Conservation (phyloP, 2,888 invertebrate species). For the Euclidia mi region DNA sequence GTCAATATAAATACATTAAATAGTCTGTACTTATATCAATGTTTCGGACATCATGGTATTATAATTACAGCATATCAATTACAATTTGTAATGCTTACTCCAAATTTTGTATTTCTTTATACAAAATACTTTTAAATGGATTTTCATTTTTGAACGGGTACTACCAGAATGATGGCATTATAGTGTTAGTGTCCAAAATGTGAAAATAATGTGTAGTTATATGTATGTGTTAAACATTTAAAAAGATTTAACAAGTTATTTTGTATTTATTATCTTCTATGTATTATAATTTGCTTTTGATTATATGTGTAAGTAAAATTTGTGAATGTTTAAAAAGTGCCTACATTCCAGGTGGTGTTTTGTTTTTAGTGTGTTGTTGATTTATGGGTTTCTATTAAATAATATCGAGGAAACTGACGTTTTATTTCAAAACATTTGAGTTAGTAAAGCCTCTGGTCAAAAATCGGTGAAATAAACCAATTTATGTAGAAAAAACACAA, state of each 20-base stretch:
- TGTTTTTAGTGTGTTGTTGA: slow-evolving; percentile 68
- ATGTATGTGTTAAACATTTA: slow-evolving; percentile 39
- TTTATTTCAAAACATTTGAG: slow-evolving; percentile 24
- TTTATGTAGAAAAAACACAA: slow-evolving; percentile 73
- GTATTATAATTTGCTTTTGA: slow-evolving; percentile 34
- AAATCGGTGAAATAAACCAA: slow-evolving; percentile 40
- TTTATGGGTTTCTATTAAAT: slow-evolving; percentile 70
- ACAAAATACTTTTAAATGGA: slow-evolving; percentile 19
- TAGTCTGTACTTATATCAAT: slow-evolving; percentile 29
- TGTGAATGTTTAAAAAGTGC: slow-evolving; percentile 73
- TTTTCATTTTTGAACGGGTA: slow-evolving; percentile 34
- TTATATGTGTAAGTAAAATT: slow-evolving; percentile 25
- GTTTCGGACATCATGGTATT: slow-evolving; percentile 50
- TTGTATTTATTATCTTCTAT: slow-evolving; percentile 22
- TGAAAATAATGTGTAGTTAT: slow-evolving; percentile 35
- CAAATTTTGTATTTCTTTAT: slow-evolving; percentile 35
- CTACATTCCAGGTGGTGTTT: slow-evolving; percentile 85
- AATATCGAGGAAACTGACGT: slow-evolving; percentile 48
- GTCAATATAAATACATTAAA: neutral
- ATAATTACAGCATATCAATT: slow-evolving; percentile 54
- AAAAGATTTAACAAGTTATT: slow-evolving; percentile 37
- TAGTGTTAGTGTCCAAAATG: slow-evolving; percentile 26
- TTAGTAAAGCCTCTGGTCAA: neutral
- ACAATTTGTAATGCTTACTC: slow-evolving; percentile 29
- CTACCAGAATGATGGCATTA: slow-evolving; percentile 36